Base-by-base conservation (phyloP, 2,113 vertebrate genomes). In the Phrynocephalus versicolor region DNA sequence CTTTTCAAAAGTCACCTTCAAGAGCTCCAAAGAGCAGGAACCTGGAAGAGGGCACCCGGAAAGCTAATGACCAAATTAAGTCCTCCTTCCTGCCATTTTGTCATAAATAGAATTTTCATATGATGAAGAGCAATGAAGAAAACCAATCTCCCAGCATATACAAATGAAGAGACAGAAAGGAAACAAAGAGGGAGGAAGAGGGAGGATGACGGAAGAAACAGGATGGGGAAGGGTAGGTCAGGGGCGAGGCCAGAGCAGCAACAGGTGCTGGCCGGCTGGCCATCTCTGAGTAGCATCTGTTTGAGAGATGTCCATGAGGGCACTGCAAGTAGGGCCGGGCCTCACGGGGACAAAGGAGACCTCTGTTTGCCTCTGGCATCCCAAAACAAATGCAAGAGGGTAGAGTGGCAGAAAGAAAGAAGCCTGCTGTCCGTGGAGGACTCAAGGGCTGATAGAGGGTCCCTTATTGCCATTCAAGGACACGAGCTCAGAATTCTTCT, bases 401-500 rank as follows among this genome's bases (percentile, higher is more conserved):
- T 69, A 74, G 78, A 58, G 37, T 25, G 37, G 39, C 33, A 74
- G 73, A 88, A 88, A 87, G 87, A 85, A 91, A 2, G 19, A 55
- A 82, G 92, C 85, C 88, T 92, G 90, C 93, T 90, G 89, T 90
- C 92, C 91, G 92, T 88, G 79, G 84, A 89, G 92, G 90, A 92
- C 82, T 73, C 93, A 81, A 85, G 88, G 89, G 91, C 90, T 88
- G 85, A 72, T 89, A 89, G 90, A 93, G 58, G 69, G 21, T 16
- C 69, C 94, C 93, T 93, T 79, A 87, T 84, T 81, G 90, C 3
- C 0, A 64, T 80, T 65, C 87, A 91, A 91, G 91, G 91, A 82
- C 89, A 91, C 0, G 45, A 81, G 37, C 88, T 37, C 13, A 0
- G 82, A 87, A 91, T 30, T 67, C 89, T 87, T 81, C 82, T 67